phyloP scores from a whole-genome alignment of 2,888 invertebrate species.

The Steinernema hermaphroditum region DNA sequence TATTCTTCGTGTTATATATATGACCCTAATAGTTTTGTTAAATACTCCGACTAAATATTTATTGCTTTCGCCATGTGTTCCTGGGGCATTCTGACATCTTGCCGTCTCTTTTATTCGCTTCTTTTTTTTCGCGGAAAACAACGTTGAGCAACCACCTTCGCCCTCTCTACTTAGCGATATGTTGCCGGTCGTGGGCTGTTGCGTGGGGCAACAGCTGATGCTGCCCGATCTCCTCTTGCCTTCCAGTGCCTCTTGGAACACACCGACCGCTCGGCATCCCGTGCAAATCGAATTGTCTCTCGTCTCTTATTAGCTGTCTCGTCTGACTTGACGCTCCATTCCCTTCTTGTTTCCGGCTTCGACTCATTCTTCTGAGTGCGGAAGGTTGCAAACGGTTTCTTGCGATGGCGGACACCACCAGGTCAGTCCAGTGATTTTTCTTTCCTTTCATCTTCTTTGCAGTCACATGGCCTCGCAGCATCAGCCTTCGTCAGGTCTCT shows the following conservation, averaged over 20 bases:
- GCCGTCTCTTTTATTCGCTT: too few species aligned
- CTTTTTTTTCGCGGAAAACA: too few species aligned
- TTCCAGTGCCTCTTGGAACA: background rate
- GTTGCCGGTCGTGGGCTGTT: background rate
- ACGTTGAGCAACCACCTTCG: background rate
- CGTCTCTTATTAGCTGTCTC: background rate
- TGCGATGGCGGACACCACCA: background rate
- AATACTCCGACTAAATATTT: background rate
- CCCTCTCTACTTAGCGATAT: background rate
- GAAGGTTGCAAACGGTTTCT: background rate
- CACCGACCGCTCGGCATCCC: background rate
- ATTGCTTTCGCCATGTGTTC: background rate
- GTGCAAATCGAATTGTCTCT: slow-evolving; percentile 7
- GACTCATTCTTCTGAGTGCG: background rate
- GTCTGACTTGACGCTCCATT: background rate
- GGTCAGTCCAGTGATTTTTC: background rate
- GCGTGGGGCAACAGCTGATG: background rate
- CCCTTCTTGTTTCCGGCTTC: background rate
- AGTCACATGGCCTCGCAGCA: background rate
- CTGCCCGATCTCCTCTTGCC: background rate
- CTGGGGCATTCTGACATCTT: too few species aligned
- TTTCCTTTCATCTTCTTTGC: background rate
- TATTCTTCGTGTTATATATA: background rate
- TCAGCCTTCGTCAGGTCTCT: background rate
- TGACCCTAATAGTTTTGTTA: background rate